Conservation (phyloP, 2,888 invertebrate species). For the Leptarthrus brevirostris region DNA sequence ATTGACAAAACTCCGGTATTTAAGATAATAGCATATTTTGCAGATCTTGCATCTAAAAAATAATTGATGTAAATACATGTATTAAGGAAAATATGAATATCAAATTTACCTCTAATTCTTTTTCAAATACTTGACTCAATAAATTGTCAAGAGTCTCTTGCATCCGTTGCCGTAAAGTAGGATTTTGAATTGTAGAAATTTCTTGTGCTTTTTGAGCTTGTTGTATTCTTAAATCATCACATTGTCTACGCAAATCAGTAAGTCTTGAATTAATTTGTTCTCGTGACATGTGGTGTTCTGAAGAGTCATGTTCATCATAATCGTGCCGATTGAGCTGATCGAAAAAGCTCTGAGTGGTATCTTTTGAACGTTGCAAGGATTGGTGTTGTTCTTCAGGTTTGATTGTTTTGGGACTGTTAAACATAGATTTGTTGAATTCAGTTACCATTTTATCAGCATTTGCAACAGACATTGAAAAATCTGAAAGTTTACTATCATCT, state of each 20-base stretch:
- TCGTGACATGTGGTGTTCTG: conserved; percentile 63
- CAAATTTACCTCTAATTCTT: conserved; percentile 74
- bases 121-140: conserved; percentile 81
- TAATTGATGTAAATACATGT: conserved; percentile 9
- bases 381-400: background rate
- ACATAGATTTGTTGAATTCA: conserved; percentile 65
- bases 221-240: conserved; percentile 79
- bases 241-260: conserved; percentile 77
- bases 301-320: conserved; percentile 61
- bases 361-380: background rate
- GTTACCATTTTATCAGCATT: conserved; percentile 60
- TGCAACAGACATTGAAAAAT: conserved; percentile 68
- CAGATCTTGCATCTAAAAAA: conserved; percentile 54
- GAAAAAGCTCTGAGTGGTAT: conserved; percentile 57
- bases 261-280: conserved; percentile 74
- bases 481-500: conserved; percentile 79
- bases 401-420: conserved; percentile 59
- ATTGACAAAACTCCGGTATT: too few relatives aligned
- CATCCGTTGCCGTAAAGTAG: conserved; percentile 83
- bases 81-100: too few relatives aligned
- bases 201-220: conserved; percentile 84
- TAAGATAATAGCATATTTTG: conserved; percentile 46
- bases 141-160: conserved; percentile 83
- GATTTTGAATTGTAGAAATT: conserved; percentile 86
- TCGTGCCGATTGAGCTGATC: conserved; percentile 62